phyloP scores from a whole-genome alignment of 2,113 vertebrate species.

The Caracal caracal region DNA sequence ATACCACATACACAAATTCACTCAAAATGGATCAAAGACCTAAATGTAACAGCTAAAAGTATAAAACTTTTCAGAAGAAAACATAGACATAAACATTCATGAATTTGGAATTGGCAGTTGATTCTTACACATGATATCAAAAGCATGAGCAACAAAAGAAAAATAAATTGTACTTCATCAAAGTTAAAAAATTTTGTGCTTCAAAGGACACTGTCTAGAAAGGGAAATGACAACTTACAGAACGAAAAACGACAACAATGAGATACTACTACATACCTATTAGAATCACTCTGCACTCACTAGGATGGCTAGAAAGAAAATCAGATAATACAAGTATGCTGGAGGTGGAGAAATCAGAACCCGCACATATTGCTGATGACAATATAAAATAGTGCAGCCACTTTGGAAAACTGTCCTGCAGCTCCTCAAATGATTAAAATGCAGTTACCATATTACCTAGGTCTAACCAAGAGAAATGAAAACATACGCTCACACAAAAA shows the following conservation, averaged over 20 bases:
- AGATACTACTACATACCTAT: too few relatives aligned
- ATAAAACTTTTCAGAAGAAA: background rate
- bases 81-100: background rate
- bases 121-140: background rate
- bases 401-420: background rate
- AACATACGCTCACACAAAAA: background rate
- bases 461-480: background rate
- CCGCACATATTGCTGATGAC: background rate
- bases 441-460: background rate
- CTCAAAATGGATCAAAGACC: constrained; percentile 3
- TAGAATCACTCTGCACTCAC: background rate
- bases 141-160: background rate
- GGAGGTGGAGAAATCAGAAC: constrained; percentile 2
- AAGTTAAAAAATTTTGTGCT: background rate
- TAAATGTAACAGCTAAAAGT: background rate
- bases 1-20: background rate
- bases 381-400: background rate
- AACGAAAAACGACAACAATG: background rate
- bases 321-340: background rate
- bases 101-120: background rate
- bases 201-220: background rate
- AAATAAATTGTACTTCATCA: background rate
- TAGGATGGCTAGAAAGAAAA: background rate
- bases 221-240: background rate
- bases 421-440: background rate